Percentiles rank a stretch among this genome's conserved stretches.
Evolutionary conservation across 2,888 invertebrate genomes (phyloP).

Genomic region (Trachelus iudaicus): DNA sequence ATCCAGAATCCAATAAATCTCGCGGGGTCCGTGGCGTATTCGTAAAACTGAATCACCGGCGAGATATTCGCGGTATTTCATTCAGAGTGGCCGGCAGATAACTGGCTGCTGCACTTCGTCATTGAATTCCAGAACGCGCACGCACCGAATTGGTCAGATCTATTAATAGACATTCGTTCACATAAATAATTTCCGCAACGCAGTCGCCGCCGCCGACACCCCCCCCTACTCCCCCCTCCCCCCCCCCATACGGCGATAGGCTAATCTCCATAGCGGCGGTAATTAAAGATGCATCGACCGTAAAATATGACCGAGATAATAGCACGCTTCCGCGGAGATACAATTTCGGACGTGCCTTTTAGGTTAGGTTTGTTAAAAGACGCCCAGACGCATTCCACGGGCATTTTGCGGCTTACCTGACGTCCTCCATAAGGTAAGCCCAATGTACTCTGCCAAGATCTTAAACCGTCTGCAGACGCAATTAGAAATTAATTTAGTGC

Average conservation of each 20-base stretch:
- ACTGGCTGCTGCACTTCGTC: neutral
- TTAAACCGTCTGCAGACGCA: too few species aligned
- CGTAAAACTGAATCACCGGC: neutral
- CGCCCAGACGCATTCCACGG: too few species aligned
- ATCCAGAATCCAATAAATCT: neutral
- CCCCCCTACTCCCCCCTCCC: too few species aligned
- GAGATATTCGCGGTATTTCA: slow-evolving; percentile 5
- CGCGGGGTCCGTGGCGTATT: neutral
- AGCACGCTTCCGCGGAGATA: neutral
- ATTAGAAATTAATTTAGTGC: too few species aligned
- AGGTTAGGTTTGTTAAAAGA: too few species aligned
- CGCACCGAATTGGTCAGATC: slow-evolving; percentile 3
- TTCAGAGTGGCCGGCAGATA: neutral
- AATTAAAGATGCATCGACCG: slow-evolving; percentile 5
- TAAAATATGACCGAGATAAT: slow-evolving; percentile 1
- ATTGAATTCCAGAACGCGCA: slow-evolving; percentile 2
- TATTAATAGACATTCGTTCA: slow-evolving; percentile 7
- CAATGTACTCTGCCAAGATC: too few species aligned
- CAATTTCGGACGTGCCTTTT: too few species aligned
- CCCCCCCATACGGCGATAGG: neutral
- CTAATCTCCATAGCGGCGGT: neutral
- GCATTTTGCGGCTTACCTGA: too few species aligned
- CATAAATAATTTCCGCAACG: neutral
- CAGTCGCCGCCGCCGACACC: neutral
- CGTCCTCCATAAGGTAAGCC: too few species aligned